A percentile compares a stretch with the other conserved stretches of the same genome.
phyloP scores from a whole-genome alignment of 2,888 invertebrate species.

The Sesia bembeciformis region DNA sequence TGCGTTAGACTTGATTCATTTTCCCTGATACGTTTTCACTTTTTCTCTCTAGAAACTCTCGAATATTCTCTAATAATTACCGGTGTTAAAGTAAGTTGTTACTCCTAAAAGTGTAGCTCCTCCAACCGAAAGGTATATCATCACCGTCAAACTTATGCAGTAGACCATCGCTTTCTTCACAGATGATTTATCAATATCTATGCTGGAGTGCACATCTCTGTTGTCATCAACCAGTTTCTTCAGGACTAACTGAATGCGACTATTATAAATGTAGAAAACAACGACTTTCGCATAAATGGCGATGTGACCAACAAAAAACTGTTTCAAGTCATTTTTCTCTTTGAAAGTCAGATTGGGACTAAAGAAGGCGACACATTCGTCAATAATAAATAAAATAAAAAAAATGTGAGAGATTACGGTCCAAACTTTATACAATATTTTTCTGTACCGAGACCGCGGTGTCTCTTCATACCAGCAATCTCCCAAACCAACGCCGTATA shows the following conservation, averaged over 20 bases:
- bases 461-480: constrained; percentile 33
- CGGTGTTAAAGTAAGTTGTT: background rate
- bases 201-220: constrained; percentile 13
- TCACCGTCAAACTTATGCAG: constrained; percentile 2
- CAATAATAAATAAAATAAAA: constrained; percentile 17
- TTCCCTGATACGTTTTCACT: too few relatives aligned
- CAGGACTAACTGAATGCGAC: constrained; percentile 22
- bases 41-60: too few relatives aligned
- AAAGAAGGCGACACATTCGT: constrained; percentile 24
- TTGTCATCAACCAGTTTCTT: constrained; percentile 31
- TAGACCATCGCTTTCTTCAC: constrained; percentile 21
- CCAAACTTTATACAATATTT: constrained; percentile 24
- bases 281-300: constrained; percentile 27
- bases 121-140: background rate
- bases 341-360: constrained; percentile 27
- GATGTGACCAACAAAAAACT: constrained; percentile 31
- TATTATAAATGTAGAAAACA: constrained; percentile 23
- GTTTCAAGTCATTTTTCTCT: constrained; percentile 31
- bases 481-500: constrained; percentile 32
- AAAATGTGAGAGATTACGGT: constrained; percentile 21
- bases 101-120: background rate
- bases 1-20: too few relatives aligned
- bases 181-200: constrained; percentile 22
- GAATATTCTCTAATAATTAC: too few relatives aligned
- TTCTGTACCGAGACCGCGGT: constrained; percentile 5